These are phyloP conservation scores for Philypnodon macrostomus DNA, from an alignment of 2,797 vertebrate genomes.

Conservation along the genomic window DNA sequence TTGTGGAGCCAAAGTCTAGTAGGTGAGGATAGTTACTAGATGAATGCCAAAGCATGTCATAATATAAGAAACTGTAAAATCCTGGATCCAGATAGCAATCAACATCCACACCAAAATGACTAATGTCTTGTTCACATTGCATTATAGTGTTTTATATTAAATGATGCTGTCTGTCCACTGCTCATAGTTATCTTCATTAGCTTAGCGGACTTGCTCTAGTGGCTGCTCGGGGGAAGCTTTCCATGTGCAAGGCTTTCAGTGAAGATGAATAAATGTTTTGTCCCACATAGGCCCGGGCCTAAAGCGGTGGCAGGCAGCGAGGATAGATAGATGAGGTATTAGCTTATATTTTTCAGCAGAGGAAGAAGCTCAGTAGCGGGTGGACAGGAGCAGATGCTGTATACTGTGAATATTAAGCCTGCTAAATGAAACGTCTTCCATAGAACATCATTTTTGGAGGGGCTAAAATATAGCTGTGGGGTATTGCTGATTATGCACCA, in stretches of 20 bases:
- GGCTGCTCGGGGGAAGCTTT: slow-evolving; percentile 56
- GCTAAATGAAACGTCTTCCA: slow-evolving; percentile 63
- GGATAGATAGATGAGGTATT: slow-evolving; percentile 70
- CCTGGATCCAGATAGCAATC: no score
- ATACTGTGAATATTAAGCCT: slow-evolving; percentile 50
- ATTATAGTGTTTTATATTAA: no score
- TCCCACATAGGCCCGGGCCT: slow-evolving; percentile 62
- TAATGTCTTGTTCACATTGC: no score
- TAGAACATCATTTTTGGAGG: slow-evolving; percentile 52
- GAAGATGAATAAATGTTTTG: slow-evolving; percentile 73
- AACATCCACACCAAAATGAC: no score
- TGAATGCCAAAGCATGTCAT: no score
- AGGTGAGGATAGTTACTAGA: no score
- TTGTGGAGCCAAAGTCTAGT: no score
- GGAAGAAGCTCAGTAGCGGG: slow-evolving; percentile 43
- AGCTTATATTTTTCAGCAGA: slow-evolving; percentile 64
- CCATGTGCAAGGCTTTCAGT: slow-evolving; percentile 62
- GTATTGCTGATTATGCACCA: slow-evolving; percentile 32
- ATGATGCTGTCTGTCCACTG: no score
- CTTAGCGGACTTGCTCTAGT: slow-evolving; percentile 51
- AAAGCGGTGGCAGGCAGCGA: slow-evolving; percentile 55
- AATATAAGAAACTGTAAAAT: no score
- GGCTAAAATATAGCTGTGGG: slow-evolving; percentile 50
- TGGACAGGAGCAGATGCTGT: slow-evolving; percentile 67
- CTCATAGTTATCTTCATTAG: slow-evolving; percentile 73